phyloP scores from a whole-genome alignment of 2,113 vertebrate genomes.

The Phyllostomus discolor region DNA sequence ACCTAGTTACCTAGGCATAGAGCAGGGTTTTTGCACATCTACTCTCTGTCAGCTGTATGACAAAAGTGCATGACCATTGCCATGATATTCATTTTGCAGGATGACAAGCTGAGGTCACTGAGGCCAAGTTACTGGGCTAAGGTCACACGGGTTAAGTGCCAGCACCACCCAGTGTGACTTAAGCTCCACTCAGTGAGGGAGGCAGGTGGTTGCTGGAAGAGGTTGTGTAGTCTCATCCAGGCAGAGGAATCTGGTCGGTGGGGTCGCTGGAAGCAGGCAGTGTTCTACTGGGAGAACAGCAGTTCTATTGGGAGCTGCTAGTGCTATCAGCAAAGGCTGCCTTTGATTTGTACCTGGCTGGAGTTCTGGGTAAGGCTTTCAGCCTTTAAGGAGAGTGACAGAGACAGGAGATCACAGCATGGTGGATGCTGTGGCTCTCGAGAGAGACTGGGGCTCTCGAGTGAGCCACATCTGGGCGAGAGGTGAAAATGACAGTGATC shows the following conservation, averaged over 20 bases:
- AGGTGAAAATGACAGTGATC: not conserved
- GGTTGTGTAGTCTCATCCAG: not conserved
- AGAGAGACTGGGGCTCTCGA: not conserved
- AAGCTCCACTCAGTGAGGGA: not conserved
- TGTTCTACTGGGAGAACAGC: not conserved
- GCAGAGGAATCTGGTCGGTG: not conserved
- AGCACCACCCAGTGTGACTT: not conserved
- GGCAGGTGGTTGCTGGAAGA: not conserved
- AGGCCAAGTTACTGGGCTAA: not conserved
- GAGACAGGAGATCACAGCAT: not conserved
- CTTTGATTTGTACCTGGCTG: not conserved
- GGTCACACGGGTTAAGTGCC: not conserved
- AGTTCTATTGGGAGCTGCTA: not conserved
- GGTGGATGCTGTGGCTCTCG: not conserved
- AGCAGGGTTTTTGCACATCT: not conserved
- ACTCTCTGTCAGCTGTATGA: not conserved
- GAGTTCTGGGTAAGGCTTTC: not conserved
- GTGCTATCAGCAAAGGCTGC: not conserved
- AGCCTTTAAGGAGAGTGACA: not conserved
- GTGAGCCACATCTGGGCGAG: not conserved
- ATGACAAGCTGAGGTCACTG: slow-evolving; percentile 22
- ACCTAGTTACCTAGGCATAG: not conserved
- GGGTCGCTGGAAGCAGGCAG: not conserved
- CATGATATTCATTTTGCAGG: not conserved
- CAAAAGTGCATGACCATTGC: not conserved